Evolutionary conservation across 2,797 vertebrate genomes (phyloP).

Genomic region (Natrix natrix): DNA sequence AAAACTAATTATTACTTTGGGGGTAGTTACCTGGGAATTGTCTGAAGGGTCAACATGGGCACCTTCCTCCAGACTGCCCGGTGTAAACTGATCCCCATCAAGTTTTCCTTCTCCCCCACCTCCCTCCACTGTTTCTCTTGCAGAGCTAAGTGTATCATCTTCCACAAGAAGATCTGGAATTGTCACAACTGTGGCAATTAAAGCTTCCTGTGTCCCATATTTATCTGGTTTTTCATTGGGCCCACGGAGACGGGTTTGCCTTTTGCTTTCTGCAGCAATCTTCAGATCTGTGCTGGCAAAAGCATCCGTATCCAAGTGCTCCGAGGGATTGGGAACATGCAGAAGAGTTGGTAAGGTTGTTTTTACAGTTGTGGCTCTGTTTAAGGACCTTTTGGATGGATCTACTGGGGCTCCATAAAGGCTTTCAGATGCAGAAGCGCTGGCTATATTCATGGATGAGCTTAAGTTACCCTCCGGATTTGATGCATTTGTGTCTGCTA

Average conservation of each 20-base stretch:
- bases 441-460: conserved; percentile 33
- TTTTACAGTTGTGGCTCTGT: conserved; percentile 16
- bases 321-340: rapidly evolving
- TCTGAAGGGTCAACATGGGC: background rate
- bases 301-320: background rate
- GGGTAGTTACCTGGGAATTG: conserved; percentile 16
- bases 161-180: conserved; percentile 18
- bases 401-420: conserved; percentile 22
- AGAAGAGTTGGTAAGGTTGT: background rate
- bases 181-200: conserved; percentile 50
- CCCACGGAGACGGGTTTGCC: conserved; percentile 31
- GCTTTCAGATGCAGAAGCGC: conserved; percentile 36
- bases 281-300: conserved; percentile 12
- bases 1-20: background rate
- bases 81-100: background rate
- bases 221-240: conserved; percentile 32
- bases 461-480: conserved; percentile 25
- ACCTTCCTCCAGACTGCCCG: conserved; percentile 24
- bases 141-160: background rate
- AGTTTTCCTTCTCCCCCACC: conserved; percentile 6
- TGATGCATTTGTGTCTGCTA: conserved; percentile 28
- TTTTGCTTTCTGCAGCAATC: background rate
- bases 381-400: conserved; percentile 32
- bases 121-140: background rate
- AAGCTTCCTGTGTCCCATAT: conserved; percentile 31